Evolutionary conservation across 2,113 vertebrate species (phyloP).

Genomic region (Hyperopisus bebe): DNA sequence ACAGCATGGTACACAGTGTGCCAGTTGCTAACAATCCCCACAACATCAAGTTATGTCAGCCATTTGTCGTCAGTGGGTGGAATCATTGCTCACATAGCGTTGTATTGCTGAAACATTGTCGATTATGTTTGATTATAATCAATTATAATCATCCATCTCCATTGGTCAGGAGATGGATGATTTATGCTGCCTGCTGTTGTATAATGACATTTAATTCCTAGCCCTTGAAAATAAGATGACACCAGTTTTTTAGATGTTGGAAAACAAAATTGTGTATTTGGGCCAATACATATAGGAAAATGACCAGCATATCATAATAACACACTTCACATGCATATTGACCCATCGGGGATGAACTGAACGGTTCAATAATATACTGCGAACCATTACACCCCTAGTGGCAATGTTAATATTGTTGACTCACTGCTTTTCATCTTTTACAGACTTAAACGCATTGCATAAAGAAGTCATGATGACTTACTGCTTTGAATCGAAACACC

Average conservation of each 20-base stretch:
- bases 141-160: too few relatives aligned
- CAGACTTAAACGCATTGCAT: constrained; percentile 41
- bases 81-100: neutral
- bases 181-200: neutral
- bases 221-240: neutral
- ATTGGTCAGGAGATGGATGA: neutral
- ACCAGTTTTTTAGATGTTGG: neutral
- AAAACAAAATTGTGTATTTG: too few relatives aligned
- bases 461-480: constrained; percentile 34
- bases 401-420: neutral
- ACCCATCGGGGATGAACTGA: neutral
- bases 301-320: neutral
- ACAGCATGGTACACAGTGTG: neutral
- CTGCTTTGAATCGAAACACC: constrained; percentile 25
- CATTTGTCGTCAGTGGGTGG: neutral
- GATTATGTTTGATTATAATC: neutral
- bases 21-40: neutral
- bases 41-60: neutral
- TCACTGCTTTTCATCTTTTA: neutral
- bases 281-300: neutral
- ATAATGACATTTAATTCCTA: neutral
- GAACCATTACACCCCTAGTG: neutral
- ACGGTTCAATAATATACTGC: neutral
- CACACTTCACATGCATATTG: neutral
- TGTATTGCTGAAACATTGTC: neutral